These are phyloP conservation scores for Andricus curvator DNA, from an alignment of 2,888 invertebrate species.

Conservation along the genomic window DNA sequence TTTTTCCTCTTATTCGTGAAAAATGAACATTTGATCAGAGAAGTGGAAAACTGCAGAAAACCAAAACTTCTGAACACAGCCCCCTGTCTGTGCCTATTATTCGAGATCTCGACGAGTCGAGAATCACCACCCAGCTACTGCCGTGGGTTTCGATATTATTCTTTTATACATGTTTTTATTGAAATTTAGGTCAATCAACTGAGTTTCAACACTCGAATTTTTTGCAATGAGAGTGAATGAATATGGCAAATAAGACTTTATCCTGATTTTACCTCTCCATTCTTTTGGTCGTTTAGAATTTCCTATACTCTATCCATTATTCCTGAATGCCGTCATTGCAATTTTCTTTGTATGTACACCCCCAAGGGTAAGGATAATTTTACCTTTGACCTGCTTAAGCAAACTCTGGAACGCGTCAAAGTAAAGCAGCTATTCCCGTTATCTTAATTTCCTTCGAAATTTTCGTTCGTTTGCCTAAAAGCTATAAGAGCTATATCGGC, in stretches of 20 bases:
- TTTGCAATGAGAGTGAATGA: not conserved
- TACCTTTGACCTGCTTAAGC: conserved; percentile 13
- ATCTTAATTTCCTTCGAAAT: conserved; percentile 33
- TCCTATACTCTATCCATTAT: conserved; percentile 13
- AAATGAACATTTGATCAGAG: no score
- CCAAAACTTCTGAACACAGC: no score
- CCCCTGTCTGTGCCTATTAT: no score
- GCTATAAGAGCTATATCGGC: not conserved
- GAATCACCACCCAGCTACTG: not conserved
- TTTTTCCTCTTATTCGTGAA: no score
- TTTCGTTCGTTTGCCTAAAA: conserved; percentile 30
- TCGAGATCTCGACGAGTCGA: no score
- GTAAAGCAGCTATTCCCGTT: conserved; percentile 22
- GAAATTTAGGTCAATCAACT: not conserved
- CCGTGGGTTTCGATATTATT: not conserved
- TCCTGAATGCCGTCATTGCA: conserved; percentile 17
- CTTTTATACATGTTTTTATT: not conserved
- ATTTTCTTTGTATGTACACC: conserved; percentile 27
- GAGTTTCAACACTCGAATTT: not conserved
- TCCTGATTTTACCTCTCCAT: not conserved
- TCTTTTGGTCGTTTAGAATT: conserved; percentile 2
- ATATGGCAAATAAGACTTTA: not conserved
- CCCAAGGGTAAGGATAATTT: conserved; percentile 13
- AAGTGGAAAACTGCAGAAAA: no score
- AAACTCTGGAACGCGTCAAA: conserved; percentile 37